phyloP scores from a whole-genome alignment of 64 coral and sea anemone genomes.

The Pachyseris speciosa region DNA sequence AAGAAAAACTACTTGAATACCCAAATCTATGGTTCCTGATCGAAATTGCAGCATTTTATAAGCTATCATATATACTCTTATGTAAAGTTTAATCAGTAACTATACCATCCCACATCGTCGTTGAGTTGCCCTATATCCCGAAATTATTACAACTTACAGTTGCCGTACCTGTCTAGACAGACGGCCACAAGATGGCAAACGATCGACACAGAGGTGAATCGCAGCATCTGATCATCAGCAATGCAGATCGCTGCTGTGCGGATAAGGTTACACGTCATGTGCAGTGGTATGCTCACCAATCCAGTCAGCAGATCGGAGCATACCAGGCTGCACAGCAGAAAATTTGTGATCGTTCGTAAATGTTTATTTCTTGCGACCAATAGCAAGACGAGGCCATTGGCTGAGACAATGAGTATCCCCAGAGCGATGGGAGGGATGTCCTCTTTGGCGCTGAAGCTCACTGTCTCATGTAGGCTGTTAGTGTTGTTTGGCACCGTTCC shows the following conservation, averaged over 20 bases:
- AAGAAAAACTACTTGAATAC: too few species aligned
- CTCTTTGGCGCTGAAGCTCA: neutral
- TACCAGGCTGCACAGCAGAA: constrained; percentile 29
- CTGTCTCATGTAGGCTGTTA: neutral
- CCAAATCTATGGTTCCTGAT: too few species aligned
- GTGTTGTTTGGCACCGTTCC: neutral
- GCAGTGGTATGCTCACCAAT: constrained; percentile 34
- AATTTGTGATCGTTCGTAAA: constrained; percentile 33
- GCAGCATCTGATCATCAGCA: constrained; percentile 22
- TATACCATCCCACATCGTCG: too few species aligned
- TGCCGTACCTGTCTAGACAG: neutral
- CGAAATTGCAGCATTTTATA: too few species aligned
- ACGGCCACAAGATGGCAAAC: constrained; percentile 39
- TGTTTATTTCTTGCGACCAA: neutral
- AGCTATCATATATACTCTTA: too few species aligned
- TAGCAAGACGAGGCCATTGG: constrained; percentile 17
- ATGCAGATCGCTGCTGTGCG: neutral
- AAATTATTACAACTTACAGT: too few species aligned
- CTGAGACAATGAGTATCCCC: constrained; percentile 4
- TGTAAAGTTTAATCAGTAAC: too few species aligned
- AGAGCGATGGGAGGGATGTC: constrained; percentile 26
- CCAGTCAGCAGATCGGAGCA: constrained; percentile 33
- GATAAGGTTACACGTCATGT: constrained; percentile 16
- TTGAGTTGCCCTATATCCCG: too few species aligned
- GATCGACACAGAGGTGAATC: constrained; percentile 38